A percentile compares a stretch with the other conserved stretches of the same genome.
Conservation (phyloP, 1,140 invertebrate species). For the Neodiprion virginianus region DNA sequence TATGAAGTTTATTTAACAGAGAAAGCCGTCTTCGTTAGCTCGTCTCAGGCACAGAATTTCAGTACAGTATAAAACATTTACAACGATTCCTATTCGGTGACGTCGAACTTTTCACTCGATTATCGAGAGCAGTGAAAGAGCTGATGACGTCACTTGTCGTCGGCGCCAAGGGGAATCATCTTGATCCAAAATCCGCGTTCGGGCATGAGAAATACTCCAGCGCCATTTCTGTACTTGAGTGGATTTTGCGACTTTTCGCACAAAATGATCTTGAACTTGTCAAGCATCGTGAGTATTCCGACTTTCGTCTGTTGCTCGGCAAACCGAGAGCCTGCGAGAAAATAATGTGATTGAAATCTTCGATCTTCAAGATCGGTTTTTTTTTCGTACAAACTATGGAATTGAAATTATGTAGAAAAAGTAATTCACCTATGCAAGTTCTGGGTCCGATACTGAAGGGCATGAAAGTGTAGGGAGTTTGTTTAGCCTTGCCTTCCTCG, state of each 20-base stretch:
- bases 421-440: conserved; percentile 63
- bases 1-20: too few species aligned
- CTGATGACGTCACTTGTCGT: too few species aligned
- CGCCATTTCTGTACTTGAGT: neutral
- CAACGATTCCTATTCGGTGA: too few species aligned
- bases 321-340: neutral
- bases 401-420: conserved; percentile 35
- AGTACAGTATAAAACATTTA: too few species aligned
- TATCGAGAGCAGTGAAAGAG: too few species aligned
- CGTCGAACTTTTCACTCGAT: too few species aligned
- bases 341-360: too few species aligned
- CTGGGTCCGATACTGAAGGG: conserved; percentile 68
- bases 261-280: neutral
- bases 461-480: conserved; percentile 57
- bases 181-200: neutral
- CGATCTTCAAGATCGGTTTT: neutral
- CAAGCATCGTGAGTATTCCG: neutral
- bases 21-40: too few species aligned
- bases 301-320: neutral
- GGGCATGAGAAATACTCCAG: neutral
- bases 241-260: conserved; percentile 9
- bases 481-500: conserved; percentile 51
- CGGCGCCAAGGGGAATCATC: too few species aligned
- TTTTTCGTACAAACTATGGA: neutral
- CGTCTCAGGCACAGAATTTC: too few species aligned